Evolutionary conservation across 1,140 invertebrate species (phyloP).

Genomic region (Contarinia nasturtii): DNA sequence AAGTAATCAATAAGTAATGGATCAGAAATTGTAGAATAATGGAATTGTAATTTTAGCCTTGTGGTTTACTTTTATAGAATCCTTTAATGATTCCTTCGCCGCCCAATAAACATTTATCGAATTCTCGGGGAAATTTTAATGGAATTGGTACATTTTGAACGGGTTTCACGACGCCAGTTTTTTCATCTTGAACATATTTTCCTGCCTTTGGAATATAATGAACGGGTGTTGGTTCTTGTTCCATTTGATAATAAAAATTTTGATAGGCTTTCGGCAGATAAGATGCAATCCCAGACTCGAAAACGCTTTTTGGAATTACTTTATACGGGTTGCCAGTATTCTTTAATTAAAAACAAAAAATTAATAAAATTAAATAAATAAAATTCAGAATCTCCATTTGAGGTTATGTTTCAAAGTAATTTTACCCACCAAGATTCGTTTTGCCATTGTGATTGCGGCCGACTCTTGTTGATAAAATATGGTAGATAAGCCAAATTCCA

Average conservation of each 20-base stretch:
- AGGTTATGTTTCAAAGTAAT: too few species aligned
- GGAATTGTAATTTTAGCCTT: too few species aligned
- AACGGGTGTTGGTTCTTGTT: slow-evolving; percentile 51
- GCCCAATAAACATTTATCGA: slow-evolving; percentile 81
- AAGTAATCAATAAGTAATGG: too few species aligned
- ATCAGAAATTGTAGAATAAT: too few species aligned
- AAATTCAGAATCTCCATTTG: too few species aligned
- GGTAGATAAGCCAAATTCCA: too few species aligned
- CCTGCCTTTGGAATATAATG: slow-evolving; percentile 63
- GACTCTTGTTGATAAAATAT: too few species aligned
- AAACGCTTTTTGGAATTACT: slow-evolving; percentile 8
- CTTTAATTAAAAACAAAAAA: too few species aligned
- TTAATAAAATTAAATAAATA: too few species aligned
- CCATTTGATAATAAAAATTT: slow-evolving; percentile 73
- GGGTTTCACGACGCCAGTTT: slow-evolving; percentile 45
- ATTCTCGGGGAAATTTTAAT: slow-evolving; percentile 56
- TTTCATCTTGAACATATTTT: slow-evolving; percentile 50
- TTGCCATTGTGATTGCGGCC: too few species aligned
- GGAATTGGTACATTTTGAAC: slow-evolving; percentile 66
- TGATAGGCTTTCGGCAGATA: slow-evolving; percentile 67
- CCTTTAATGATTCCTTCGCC: slow-evolving; percentile 90
- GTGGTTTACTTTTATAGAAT: slow-evolving; percentile 48
- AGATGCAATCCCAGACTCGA: slow-evolving; percentile 37
- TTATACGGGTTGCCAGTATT: too few species aligned
- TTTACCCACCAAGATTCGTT: too few species aligned